Evolutionary conservation across 53 echinoderm and acorn worm species (phyloP).

Genomic region (Arbacia lixula): DNA sequence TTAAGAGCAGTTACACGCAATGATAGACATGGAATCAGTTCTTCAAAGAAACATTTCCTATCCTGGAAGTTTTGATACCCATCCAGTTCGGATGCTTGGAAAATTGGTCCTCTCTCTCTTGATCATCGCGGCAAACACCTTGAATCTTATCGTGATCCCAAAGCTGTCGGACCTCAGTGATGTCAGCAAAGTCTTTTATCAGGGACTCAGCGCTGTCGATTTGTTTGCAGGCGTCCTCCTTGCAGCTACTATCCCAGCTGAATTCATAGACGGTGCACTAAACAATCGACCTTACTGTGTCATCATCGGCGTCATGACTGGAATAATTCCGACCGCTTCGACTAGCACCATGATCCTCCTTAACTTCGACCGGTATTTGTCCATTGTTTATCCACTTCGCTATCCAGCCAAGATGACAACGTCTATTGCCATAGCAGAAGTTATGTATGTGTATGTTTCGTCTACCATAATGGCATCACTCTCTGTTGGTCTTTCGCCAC

Average conservation of each 20-base stretch:
- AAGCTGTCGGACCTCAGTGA: conserved; percentile 12
- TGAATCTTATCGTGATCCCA: conserved; percentile 1
- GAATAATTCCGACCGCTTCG: neutral
- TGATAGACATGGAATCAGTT: too few relatives aligned
- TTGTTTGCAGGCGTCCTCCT: neutral
- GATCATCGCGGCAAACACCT: neutral
- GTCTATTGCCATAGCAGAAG: neutral
- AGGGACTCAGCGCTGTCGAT: neutral
- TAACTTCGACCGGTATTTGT: conserved; percentile 2
- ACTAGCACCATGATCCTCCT: neutral
- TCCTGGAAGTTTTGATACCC: too few relatives aligned
- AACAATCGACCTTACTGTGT: neutral
- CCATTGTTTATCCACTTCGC: neutral
- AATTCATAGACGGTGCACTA: too few relatives aligned
- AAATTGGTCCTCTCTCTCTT: neutral
- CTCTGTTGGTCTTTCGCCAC: neutral
- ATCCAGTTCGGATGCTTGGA: neutral
- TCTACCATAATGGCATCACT: neutral
- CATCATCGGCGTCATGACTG: neutral
- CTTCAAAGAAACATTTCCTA: too few relatives aligned
- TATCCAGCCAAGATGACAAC: conserved; percentile 3
- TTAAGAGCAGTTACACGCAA: too few relatives aligned
- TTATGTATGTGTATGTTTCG: neutral
- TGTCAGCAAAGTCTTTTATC: conserved; percentile 9
- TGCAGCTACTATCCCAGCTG: neutral